These are phyloP conservation scores for Pycnonotus jocosus DNA, from an alignment of 2,113 vertebrate species.

Conservation along the genomic window DNA sequence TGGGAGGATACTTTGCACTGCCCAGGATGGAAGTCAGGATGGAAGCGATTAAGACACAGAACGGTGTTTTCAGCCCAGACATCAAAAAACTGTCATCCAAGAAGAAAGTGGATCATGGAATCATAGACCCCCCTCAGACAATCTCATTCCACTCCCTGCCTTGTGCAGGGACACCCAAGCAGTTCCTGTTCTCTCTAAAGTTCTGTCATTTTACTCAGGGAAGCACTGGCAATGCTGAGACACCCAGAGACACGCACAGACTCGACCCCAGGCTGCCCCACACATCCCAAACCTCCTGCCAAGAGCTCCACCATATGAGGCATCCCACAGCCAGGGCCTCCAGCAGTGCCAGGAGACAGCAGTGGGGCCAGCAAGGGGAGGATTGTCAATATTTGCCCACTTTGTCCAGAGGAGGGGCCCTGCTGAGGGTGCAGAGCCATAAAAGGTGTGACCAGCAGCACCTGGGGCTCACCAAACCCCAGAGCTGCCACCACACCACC, in stretches of 20 bases:
- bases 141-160: not conserved
- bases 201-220: not conserved
- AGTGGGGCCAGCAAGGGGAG: accelerated
- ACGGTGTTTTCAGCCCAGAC: not conserved
- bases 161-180: not conserved
- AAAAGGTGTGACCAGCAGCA: accelerated
- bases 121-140: not conserved
- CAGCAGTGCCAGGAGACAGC: accelerated
- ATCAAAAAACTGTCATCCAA: not conserved
- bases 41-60: not conserved
- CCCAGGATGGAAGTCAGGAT: not conserved
- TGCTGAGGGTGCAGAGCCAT: accelerated
- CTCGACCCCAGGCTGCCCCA: not conserved
- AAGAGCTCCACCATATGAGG: accelerated
- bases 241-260: not conserved
- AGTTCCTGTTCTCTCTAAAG: not conserved
- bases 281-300: not conserved
- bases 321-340: accelerated
- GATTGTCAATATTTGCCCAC: not conserved
- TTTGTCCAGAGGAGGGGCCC: not conserved
- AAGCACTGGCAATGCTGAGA: not conserved
- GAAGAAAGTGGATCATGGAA: not conserved
- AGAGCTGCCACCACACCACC: accelerated
- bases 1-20: not conserved
- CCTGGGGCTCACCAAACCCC: accelerated